These are phyloP conservation scores for Martes martes DNA, from an alignment of 2,113 vertebrate genomes.

Conservation along the genomic window DNA sequence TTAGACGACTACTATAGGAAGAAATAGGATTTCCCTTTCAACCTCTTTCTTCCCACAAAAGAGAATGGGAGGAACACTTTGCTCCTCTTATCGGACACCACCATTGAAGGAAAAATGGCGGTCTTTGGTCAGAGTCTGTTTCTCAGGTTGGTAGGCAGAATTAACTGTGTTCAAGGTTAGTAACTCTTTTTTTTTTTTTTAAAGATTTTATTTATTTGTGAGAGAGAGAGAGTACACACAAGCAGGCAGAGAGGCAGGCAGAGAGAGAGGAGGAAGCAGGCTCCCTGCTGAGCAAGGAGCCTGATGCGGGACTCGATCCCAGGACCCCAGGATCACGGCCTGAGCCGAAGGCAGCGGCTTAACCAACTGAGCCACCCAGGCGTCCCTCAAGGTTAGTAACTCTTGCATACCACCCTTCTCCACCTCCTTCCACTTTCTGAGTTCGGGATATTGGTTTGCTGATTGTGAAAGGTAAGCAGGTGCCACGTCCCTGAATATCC, in stretches of 20 bases:
- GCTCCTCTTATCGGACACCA: not conserved
- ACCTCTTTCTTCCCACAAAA: not conserved
- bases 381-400: not conserved
- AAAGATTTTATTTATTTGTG: too few species aligned
- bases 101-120: not conserved
- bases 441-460: not conserved
- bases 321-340: too few species aligned
- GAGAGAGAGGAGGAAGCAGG: too few species aligned
- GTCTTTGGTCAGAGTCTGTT: not conserved
- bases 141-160: not conserved
- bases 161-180: not conserved
- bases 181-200: not conserved
- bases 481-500: not conserved
- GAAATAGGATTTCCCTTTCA: not conserved
- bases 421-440: not conserved
- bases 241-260: too few species aligned
- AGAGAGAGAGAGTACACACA: too few species aligned
- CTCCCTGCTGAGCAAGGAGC: too few species aligned
- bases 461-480: not conserved
- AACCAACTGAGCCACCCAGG: too few species aligned
- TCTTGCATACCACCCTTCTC: not conserved
- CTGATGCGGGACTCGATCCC: too few species aligned
- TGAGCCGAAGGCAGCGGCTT: too few species aligned
- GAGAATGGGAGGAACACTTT: not conserved
- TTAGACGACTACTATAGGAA: not conserved